Percentiles rank a stretch among this genome's conserved stretches.
Conservation (phyloP, 1,140 invertebrate genomes). For the Apolygus lucorum region DNA sequence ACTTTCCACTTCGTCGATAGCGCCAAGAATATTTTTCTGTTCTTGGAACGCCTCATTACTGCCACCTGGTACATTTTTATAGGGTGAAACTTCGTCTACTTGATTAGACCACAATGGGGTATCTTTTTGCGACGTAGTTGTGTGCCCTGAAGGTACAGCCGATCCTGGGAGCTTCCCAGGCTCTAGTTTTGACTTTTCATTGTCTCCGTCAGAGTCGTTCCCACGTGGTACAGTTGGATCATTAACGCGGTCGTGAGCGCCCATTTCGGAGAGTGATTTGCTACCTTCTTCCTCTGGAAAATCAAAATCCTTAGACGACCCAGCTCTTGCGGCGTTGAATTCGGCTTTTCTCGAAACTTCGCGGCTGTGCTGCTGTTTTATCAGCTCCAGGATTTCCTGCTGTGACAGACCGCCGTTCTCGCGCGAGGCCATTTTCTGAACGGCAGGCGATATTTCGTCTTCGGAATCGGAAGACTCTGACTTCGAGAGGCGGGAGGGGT, state of each 20-base stretch:
- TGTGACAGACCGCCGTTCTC: slow-evolving; percentile 64
- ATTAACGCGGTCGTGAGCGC: slow-evolving; percentile 10
- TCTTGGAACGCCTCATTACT: slow-evolving; percentile 26
- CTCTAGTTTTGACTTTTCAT: slow-evolving; percentile 26
- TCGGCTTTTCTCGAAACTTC: not conserved
- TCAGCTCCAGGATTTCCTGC: slow-evolving; percentile 48
- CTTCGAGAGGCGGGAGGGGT: not conserved
- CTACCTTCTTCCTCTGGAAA: slow-evolving; percentile 28
- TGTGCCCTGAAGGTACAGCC: not conserved
- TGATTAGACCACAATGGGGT: slow-evolving; percentile 31
- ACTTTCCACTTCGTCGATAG: too few relatives aligned
- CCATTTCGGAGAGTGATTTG: slow-evolving; percentile 27
- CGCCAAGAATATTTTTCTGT: slow-evolving; percentile 18
- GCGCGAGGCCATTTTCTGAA: slow-evolving; percentile 43
- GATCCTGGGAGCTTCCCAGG: slow-evolving; percentile 20
- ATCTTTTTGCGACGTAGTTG: slow-evolving; percentile 9
- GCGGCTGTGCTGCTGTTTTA: slow-evolving; percentile 44
- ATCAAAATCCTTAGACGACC: not conserved
- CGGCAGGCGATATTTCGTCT: slow-evolving; percentile 32
- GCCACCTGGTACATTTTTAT: not conserved
- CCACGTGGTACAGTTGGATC: slow-evolving; percentile 33
- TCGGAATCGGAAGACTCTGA: slow-evolving; percentile 37
- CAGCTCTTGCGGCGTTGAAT: not conserved
- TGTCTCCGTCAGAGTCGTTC: slow-evolving; percentile 17
- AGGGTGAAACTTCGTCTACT: slow-evolving; percentile 18